Evolutionary conservation across 2,113 vertebrate species (phyloP), one percentile per base, ranked within the genome.

Genomic region (Paramormyrops kingsleyae): DNA sequence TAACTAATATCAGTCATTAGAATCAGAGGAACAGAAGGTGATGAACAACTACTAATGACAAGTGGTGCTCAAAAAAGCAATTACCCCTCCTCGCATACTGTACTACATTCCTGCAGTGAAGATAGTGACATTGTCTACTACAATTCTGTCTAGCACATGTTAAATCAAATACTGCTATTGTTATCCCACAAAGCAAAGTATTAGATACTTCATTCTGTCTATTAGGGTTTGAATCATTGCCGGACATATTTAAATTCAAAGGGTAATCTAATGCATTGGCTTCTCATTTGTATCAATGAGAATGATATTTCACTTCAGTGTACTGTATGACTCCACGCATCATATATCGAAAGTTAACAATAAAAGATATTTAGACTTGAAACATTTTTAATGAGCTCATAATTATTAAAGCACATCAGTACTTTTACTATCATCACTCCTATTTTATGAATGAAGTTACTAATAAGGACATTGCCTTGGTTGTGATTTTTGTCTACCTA

Each of bases 1-100:
- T 87, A 10, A 87, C 27, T 56, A 27, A 53, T 87, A 87, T 87
- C 17, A 39, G 52, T 87, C 27, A 53, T 87, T 87, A 87, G 27
- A 19, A 87, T 56, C 52, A 87, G 86, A 35, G 9, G 86, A 52
- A 21, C 17, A 87, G 49, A 56, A 87, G 86, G 50, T 87, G 86
- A 17, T 56, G 50, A 56, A 53, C 27, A 87, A 53, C 86, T 87
- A 53, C 50, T 87, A 21, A 35, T n/a, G 86, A 39, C 49, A 42
- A 87, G 31, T 39, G 50, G 27, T 87, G 6, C 86, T 87, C 27
- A 15, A 31, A 39, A 27, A 87, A 80, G 27, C 50, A 87, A 56
- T 87, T 35, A 56, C 2, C n/a, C 85, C 13, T 19, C 9, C 83
- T 84, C 42, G 1, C 47, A n/a, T 47, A 5, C 19, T 85, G 13